Evolutionary conservation across 2,888 invertebrate genomes (phyloP).

Genomic region (Palloptera scutellata): DNA sequence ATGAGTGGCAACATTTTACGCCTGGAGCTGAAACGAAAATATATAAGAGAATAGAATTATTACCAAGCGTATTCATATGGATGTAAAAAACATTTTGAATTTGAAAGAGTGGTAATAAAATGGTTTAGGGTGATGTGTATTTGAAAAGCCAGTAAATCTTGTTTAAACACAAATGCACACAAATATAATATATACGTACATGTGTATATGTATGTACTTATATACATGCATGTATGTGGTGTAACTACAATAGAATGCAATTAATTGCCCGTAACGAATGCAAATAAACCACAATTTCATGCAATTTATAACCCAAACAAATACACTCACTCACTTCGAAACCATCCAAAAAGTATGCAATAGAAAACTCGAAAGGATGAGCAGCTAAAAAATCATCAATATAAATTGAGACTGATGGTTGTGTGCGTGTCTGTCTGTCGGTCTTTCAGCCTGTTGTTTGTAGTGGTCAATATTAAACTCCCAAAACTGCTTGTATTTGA

Average conservation of each 20-base stretch:
- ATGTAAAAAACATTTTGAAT: background rate
- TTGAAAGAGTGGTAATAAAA: slow-evolving; percentile 23
- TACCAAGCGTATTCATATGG: too few relatives aligned
- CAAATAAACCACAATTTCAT: background rate
- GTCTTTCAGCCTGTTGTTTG: too few relatives aligned
- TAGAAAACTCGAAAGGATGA: background rate
- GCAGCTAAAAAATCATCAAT: background rate
- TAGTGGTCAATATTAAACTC: too few relatives aligned
- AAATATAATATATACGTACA: slow-evolving; percentile 5
- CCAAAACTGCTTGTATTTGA: too few relatives aligned
- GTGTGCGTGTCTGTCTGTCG: too few relatives aligned
- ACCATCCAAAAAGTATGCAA: slow-evolving; percentile 13
- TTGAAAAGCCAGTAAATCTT: slow-evolving; percentile 1
- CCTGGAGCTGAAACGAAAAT: slow-evolving; percentile 25
- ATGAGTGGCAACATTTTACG: slow-evolving; percentile 36
- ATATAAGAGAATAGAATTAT: too few relatives aligned
- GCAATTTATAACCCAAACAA: slow-evolving; percentile 10
- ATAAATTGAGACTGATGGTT: background rate
- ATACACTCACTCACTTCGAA: slow-evolving; percentile 21
- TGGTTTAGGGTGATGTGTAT: too few relatives aligned
- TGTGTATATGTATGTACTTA: background rate
- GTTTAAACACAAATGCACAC: background rate
- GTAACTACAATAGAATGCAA: slow-evolving; percentile 8
- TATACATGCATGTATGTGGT: background rate
- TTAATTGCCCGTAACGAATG: slow-evolving; percentile 29